These are phyloP conservation scores for Corella eumyota DNA, from an alignment of 23 tunicate species.

Conservation along the genomic window DNA sequence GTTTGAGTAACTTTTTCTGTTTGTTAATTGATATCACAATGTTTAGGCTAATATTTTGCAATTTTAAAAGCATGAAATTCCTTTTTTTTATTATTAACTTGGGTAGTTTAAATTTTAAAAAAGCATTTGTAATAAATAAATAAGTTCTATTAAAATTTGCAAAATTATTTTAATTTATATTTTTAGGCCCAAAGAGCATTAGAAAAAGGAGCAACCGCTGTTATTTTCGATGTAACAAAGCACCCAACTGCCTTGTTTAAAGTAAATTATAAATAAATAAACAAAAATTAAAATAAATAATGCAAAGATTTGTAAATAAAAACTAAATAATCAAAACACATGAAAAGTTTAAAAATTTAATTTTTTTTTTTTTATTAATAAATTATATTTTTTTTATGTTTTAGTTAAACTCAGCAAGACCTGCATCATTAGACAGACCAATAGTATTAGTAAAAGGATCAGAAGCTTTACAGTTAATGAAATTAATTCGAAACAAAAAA, in stretches of 20 bases:
- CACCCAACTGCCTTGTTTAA: slow-evolving; percentile 46
- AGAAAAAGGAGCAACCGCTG: slow-evolving; percentile 66
- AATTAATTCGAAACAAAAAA: slow-evolving; percentile 13
- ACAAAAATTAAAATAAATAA: not conserved
- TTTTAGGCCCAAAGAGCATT: slow-evolving; percentile 38
- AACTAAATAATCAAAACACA: not conserved
- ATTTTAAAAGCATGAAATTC: too few relatives aligned
- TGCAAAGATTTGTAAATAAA: not conserved
- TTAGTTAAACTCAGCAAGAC: slow-evolving; percentile 27
- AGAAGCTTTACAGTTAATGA: slow-evolving; percentile 24
- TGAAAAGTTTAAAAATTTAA: not conserved
- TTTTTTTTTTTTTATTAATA: not conserved
- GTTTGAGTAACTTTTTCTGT: too few relatives aligned
- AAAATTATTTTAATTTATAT: too few relatives aligned
- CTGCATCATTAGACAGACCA: slow-evolving; percentile 24
- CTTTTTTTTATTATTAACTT: too few relatives aligned
- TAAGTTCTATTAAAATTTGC: too few relatives aligned
- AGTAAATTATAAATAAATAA: slow-evolving; percentile 1
- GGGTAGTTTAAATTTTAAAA: too few relatives aligned
- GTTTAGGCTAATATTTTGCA: too few relatives aligned
- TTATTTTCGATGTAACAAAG: slow-evolving; percentile 49
- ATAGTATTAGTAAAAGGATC: slow-evolving; percentile 29
- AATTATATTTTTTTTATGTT: not conserved
- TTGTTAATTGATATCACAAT: too few relatives aligned
- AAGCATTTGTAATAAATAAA: too few relatives aligned